Conservation (phyloP, 1,140 invertebrate species). For the Geopemphigus sp. region DNA sequence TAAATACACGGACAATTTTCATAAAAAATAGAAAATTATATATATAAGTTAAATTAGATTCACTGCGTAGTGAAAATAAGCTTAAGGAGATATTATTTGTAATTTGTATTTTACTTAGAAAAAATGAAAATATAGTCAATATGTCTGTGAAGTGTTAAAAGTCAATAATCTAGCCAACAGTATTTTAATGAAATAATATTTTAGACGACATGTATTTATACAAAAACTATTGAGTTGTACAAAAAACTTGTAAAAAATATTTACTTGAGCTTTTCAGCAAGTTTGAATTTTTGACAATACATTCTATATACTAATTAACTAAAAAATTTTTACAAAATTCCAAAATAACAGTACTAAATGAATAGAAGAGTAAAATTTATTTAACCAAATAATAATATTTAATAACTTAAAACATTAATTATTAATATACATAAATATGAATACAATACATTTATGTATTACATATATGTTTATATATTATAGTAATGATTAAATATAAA, state of each 20-base stretch:
- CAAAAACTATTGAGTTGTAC: not conserved
- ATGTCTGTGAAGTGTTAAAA: no score
- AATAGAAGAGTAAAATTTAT: not conserved
- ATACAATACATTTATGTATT: no score
- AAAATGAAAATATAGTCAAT: no score
- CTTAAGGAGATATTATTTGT: no score
- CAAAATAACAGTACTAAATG: not conserved
- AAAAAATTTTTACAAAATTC: not conserved
- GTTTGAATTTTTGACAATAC: no score
- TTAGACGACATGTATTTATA: not conserved
- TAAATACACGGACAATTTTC: no score
- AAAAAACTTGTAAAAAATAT: not conserved
- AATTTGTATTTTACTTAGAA: no score
- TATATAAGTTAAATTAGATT: no score
- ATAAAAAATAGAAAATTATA: no score
- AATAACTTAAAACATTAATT: conserved; percentile 7
- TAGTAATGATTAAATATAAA: conserved; percentile 3
- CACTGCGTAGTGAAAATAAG: no score
- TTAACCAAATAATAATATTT: conserved; percentile 11
- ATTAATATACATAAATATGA: not conserved
- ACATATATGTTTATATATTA: conserved; percentile 13
- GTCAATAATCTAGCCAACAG: no score
- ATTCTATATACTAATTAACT: not conserved
- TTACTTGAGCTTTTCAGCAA: no score
- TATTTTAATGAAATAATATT: not conserved